A percentile compares a stretch with the other conserved stretches of the same genome.
Evolutionary conservation across 2,113 vertebrate species (phyloP).

Genomic region (Thryonomys swinderianus): DNA sequence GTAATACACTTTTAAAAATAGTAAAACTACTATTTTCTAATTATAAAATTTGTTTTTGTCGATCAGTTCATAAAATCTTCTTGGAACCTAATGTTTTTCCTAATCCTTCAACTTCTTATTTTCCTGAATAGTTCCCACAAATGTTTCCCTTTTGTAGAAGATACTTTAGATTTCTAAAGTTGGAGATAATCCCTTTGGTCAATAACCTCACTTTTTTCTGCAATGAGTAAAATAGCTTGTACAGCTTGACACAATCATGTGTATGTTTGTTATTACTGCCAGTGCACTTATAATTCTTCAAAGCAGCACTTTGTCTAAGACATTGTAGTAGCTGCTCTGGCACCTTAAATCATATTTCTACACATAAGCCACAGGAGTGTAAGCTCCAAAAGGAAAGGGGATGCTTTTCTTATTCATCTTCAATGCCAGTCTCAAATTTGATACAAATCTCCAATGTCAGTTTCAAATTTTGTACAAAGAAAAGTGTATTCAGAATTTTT

Average conservation of each 20-base stretch:
- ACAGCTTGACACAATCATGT: neutral
- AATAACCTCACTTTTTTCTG: neutral
- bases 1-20: neutral
- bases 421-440: neutral
- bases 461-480: neutral
- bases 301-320: neutral
- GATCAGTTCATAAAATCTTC: neutral
- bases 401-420: neutral
- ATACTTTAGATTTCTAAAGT: neutral
- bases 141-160: neutral
- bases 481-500: neutral
- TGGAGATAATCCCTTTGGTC: neutral
- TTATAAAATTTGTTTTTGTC: neutral
- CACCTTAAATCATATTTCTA: neutral
- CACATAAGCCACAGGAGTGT: accelerated
- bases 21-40: neutral
- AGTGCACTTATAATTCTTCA: neutral
- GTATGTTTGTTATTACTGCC: neutral
- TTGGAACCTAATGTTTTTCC: neutral
- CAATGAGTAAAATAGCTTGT: neutral
- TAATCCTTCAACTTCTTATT: neutral
- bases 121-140: neutral
- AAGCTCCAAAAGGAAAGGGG: too few relatives aligned
- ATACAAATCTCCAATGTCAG: neutral
- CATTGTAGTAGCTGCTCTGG: neutral